Evolutionary conservation across 2,888 invertebrate species (phyloP).

Genomic region (Autographa gamma): DNA sequence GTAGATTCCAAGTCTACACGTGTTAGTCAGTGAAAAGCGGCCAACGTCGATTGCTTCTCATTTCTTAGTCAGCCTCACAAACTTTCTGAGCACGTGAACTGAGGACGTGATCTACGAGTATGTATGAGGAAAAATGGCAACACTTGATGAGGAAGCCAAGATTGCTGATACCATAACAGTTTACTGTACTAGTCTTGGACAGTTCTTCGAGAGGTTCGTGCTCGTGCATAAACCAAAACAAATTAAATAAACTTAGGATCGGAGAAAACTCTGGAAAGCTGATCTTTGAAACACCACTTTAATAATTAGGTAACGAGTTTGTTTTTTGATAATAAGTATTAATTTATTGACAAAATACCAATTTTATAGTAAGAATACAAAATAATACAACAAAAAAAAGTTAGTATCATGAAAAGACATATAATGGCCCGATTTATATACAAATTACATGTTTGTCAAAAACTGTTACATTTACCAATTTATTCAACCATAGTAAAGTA

Average conservation of each 20-base stretch:
- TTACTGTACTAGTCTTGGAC: constrained; percentile 22
- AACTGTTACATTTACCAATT: not conserved
- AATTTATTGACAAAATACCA: no score
- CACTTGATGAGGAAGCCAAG: constrained; percentile 16
- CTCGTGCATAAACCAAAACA: constrained; percentile 61
- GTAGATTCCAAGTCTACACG: constrained; percentile 18
- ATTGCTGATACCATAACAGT: constrained; percentile 45
- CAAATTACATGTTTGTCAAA: no score
- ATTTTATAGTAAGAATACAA: no score
- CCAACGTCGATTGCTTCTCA: constrained; percentile 60
- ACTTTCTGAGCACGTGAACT: constrained; percentile 56
- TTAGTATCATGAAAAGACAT: no score
- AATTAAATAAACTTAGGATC: constrained; percentile 59
- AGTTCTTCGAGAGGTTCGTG: constrained; percentile 30
- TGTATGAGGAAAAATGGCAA: constrained; percentile 12
- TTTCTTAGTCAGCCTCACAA: constrained; percentile 51
- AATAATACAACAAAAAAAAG: no score
- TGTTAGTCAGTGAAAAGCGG: constrained; percentile 38
- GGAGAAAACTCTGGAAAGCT: constrained; percentile 46
- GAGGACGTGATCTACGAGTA: constrained; percentile 50
- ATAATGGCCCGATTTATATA: no score
- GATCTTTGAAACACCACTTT: constrained; percentile 31
- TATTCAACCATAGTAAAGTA: not conserved
- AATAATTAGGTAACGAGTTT: no score
- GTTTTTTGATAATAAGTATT: no score